Percentiles rank a stretch among this genome's conserved stretches.
These are phyloP conservation scores for Apotomis turbidana DNA, from an alignment of 2,888 invertebrate species.

Conservation along the genomic window DNA sequence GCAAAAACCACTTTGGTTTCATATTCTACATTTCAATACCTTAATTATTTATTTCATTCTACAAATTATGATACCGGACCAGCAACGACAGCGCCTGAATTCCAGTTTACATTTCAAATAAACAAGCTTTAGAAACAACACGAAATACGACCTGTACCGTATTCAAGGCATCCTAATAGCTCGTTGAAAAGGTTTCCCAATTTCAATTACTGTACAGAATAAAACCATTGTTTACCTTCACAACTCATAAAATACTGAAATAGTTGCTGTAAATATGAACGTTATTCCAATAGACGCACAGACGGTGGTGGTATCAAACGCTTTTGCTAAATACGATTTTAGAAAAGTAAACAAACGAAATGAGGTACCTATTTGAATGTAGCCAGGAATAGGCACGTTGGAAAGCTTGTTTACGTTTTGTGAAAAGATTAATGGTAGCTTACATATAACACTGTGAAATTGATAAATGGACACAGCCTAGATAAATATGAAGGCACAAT, in stretches of 20 bases:
- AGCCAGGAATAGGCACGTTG: background rate
- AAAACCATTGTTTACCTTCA: background rate
- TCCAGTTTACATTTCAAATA: background rate
- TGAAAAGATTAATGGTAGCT: conserved; percentile 10
- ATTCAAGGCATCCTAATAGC: background rate
- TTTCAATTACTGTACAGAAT: conserved; percentile 5
- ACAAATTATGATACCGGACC: background rate
- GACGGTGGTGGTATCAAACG: background rate
- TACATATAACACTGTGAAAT: conserved; percentile 8
- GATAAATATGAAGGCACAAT: conserved; percentile 8
- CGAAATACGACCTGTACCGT: background rate
- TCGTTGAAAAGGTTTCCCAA: conserved; percentile 1
- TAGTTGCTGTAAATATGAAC: background rate
- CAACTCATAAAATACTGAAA: background rate
- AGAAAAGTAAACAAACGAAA: background rate
- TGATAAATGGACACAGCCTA: conserved; percentile 9
- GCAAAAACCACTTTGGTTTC: too few relatives aligned
- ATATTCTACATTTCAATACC: too few relatives aligned
- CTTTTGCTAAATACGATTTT: background rate
- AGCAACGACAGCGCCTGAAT: background rate
- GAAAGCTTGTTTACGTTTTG: conserved; percentile 7
- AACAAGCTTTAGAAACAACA: background rate
- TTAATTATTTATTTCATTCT: too few relatives aligned
- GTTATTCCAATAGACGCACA: background rate
- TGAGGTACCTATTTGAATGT: conserved; percentile 4